Conservation (phyloP, 1,140 invertebrate species). For the Bombus terrestris region DNA sequence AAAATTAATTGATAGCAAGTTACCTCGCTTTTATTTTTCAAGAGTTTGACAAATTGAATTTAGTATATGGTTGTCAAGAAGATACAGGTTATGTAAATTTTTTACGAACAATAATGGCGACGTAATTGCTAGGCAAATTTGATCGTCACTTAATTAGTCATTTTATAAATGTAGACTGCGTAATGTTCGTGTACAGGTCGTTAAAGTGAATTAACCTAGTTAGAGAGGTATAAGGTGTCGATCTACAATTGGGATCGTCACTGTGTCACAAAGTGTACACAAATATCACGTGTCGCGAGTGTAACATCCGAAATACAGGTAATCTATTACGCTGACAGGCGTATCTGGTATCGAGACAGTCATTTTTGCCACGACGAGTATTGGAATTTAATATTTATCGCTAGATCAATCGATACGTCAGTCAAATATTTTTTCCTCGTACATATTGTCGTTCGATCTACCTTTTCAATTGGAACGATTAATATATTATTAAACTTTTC, state of each 20-base stretch:
- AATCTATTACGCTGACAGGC: neutral
- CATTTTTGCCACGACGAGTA: constrained; percentile 13
- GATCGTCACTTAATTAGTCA: neutral
- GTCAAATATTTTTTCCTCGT: neutral
- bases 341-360: neutral
- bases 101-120: neutral
- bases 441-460: neutral
- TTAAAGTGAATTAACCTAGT: neutral
- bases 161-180: neutral
- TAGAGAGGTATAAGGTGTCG: neutral
- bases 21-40: neutral
- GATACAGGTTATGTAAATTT: neutral
- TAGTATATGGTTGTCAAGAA: neutral
- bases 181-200: neutral
- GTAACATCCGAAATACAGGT: constrained; percentile 20
- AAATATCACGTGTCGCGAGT: neutral
- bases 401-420: neutral
- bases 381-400: neutral
- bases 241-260: neutral
- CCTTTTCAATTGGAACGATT: neutral
- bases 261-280: neutral
- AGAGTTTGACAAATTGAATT: neutral
- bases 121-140: neutral
- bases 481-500: neutral
- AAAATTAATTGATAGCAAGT: too few relatives aligned